A percentile compares a stretch with the other conserved stretches of the same genome.
Evolutionary conservation across 2,113 vertebrate genomes (phyloP).

Genomic region (Pyxicephalus adspersus): DNA sequence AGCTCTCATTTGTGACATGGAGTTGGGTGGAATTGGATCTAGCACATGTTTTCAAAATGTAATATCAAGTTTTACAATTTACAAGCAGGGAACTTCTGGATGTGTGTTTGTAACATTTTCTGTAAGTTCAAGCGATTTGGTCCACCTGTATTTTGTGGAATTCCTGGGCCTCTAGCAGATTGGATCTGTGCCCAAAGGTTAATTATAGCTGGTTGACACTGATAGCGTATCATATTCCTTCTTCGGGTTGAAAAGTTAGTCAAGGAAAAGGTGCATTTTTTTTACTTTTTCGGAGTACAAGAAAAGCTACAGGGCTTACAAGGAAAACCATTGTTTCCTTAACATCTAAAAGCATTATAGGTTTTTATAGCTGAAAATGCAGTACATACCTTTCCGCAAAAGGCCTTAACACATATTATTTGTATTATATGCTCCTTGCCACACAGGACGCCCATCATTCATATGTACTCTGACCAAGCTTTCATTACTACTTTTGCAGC

Average conservation of each 20-base stretch:
- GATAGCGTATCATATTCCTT: conserved; percentile 27
- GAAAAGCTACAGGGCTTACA: too few relatives aligned
- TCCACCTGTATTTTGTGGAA: conserved; percentile 36
- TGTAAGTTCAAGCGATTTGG: conserved; percentile 29
- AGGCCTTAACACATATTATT: too few relatives aligned
- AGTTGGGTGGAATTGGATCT: conserved; percentile 46
- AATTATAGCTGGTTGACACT: conserved; percentile 31
- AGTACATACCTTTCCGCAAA: too few relatives aligned
- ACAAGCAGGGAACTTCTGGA: conserved; percentile 46
- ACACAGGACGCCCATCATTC: too few relatives aligned
- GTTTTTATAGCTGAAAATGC: too few relatives aligned
- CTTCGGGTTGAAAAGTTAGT: conserved; percentile 26
- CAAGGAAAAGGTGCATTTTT: conserved; percentile 10
- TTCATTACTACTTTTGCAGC: too few relatives aligned
- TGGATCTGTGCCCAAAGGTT: conserved; percentile 37
- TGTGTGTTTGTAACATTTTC: conserved; percentile 33
- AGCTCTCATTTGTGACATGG: conserved; percentile 44
- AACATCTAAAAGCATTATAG: too few relatives aligned
- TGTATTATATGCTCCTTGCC: too few relatives aligned
- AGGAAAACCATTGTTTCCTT: too few relatives aligned
- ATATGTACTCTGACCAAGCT: too few relatives aligned
- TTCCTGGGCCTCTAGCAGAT: conserved; percentile 16
- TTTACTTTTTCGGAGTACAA: too few relatives aligned
- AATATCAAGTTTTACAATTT: conserved; percentile 35
- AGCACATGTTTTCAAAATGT: conserved; percentile 40